These are phyloP conservation scores for Phenganax marumi DNA, from an alignment of 92 coral and sea anemone species.

Conservation along the genomic window DNA sequence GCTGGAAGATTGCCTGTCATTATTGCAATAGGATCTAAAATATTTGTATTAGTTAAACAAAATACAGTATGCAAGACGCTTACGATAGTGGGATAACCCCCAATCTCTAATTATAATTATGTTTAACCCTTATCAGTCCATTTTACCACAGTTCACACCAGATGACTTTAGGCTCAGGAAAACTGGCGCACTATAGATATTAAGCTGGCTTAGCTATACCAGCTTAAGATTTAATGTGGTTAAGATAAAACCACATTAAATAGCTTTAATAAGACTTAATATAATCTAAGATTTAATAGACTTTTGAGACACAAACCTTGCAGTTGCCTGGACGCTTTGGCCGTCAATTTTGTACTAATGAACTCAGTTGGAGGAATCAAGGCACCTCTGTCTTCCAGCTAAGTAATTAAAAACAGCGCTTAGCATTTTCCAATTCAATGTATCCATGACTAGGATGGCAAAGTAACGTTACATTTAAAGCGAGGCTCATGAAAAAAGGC, in stretches of 20 bases:
- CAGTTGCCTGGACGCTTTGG: constrained; percentile 83
- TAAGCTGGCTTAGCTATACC: no score
- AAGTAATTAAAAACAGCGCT: neutral
- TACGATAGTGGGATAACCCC: neutral
- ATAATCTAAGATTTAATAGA: neutral
- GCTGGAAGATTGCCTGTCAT: constrained; percentile 95
- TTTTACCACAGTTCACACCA: no score
- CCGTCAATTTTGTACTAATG: constrained; percentile 84
- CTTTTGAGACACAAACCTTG: constrained; percentile 63
- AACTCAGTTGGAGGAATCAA: constrained; percentile 79
- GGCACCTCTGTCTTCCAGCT: constrained; percentile 70
- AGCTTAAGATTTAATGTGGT: neutral
- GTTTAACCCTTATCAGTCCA: no score
- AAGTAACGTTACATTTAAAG: neutral
- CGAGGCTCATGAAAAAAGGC: no score
- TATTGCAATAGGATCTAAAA: constrained; percentile 89
- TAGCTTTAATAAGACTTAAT: neutral
- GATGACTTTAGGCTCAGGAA: no score
- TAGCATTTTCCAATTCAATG: constrained; percentile 7
- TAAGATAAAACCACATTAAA: neutral
- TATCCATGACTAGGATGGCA: neutral
- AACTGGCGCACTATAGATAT: no score
- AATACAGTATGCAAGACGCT: neutral
- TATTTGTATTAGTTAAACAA: neutral
- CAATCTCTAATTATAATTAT: no score